Conservation (phyloP, 2,888 invertebrate species). For the Subacronicta megacephala region DNA sequence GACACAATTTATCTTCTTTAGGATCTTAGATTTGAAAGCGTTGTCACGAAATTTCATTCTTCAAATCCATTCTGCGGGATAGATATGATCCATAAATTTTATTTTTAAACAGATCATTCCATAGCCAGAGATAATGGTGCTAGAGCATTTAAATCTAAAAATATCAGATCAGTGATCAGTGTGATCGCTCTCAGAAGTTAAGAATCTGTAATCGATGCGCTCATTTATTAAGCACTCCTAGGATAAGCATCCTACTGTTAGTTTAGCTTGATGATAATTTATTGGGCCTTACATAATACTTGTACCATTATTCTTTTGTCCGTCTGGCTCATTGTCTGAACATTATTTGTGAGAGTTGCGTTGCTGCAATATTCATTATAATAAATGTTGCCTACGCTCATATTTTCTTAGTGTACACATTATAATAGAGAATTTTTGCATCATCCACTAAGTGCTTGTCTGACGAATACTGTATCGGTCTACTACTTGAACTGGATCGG, state of each 20-base stretch:
- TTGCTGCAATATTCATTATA: conserved; percentile 43
- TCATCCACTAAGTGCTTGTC: conserved; percentile 50
- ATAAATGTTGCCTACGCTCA: conserved; percentile 33
- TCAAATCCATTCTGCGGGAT: background rate
- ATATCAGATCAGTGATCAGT: background rate
- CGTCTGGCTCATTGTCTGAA: conserved; percentile 46
- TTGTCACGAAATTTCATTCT: conserved; percentile 8
- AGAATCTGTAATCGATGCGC: conserved; percentile 47
- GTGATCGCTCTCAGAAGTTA: conserved; percentile 5
- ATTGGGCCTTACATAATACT: conserved; percentile 56
- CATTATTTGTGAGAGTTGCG: conserved; percentile 41
- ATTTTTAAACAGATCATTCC: conserved; percentile 1
- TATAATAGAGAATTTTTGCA: conserved; percentile 31
- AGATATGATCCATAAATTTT: background rate
- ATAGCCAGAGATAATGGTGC: conserved; percentile 9
- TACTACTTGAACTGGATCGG: conserved; percentile 61
- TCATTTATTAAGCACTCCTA: conserved; percentile 55
- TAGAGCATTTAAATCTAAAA: conserved; percentile 1
- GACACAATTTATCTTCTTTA: conserved; percentile 14
- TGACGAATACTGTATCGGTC: conserved; percentile 63
- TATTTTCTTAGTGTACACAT: conserved; percentile 20
- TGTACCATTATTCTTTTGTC: conserved; percentile 47
- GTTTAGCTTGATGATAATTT: conserved; percentile 66
- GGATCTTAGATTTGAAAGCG: conserved; percentile 13
- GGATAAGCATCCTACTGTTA: conserved; percentile 62